phyloP scores from a whole-genome alignment of 2,797 vertebrate species.

The Perodicticus potto region DNA sequence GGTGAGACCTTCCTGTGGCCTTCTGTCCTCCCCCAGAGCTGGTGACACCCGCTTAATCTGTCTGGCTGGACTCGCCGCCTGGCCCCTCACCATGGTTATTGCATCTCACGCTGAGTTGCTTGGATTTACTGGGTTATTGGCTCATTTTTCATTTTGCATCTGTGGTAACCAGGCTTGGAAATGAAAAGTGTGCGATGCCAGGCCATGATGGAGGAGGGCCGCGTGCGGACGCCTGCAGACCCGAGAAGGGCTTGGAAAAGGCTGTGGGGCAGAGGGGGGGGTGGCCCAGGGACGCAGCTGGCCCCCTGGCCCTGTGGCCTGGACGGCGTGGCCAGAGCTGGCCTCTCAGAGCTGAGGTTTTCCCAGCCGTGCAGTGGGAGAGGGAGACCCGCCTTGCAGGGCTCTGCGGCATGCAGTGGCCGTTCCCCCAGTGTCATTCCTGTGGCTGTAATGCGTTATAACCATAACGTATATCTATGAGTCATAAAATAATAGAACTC shows the following conservation, averaged over 20 bases:
- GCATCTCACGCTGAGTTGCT: neutral
- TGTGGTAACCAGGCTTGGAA: slow-evolving; percentile 37
- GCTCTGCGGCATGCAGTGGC: rapidly evolving
- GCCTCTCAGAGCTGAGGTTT: rapidly evolving
- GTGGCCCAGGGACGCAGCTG: neutral
- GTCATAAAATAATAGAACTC: neutral
- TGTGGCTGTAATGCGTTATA: rapidly evolving
- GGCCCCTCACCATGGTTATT: rapidly evolving
- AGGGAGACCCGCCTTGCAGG: neutral
- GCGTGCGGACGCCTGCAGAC: neutral
- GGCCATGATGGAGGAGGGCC: neutral
- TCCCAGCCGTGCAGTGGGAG: neutral
- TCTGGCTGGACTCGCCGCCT: rapidly evolving
- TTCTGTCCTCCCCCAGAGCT: neutral
- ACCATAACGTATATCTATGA: rapidly evolving
- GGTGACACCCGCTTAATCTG: neutral
- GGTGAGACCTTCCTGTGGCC: neutral
- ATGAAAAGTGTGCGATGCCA: rapidly evolving
- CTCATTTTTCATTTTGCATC: slow-evolving; percentile 73
- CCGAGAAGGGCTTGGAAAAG: neutral
- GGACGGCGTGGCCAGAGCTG: rapidly evolving
- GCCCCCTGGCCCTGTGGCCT: rapidly evolving
- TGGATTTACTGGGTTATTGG: neutral
- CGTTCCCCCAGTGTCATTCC: rapidly evolving
- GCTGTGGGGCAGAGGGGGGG: rapidly evolving